phyloP scores from a whole-genome alignment of 2,888 invertebrate genomes.

The Tyria jacobaeae region DNA sequence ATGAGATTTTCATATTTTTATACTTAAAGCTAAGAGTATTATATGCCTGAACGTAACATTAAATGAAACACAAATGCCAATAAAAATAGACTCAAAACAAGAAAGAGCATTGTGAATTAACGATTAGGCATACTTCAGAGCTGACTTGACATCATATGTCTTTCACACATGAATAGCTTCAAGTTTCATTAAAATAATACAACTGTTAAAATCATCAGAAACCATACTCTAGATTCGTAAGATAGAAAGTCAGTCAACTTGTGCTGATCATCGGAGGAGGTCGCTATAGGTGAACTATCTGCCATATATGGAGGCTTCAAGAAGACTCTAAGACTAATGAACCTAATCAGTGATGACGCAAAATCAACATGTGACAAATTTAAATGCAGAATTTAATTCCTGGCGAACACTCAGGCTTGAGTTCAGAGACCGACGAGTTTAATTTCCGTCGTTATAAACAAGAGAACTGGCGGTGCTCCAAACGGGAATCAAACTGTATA shows the following conservation, averaged over 20 bases:
- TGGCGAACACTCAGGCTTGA: constrained; percentile 52
- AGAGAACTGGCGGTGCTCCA: constrained; percentile 59
- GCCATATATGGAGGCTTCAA: constrained; percentile 4
- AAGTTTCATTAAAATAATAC: no score
- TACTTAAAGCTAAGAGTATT: no score
- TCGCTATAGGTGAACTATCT: background rate
- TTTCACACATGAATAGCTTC: no score
- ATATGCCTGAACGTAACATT: no score
- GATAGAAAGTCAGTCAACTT: no score
- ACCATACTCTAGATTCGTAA: background rate
- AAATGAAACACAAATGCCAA: background rate
- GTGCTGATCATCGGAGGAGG: no score
- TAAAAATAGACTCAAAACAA: background rate
- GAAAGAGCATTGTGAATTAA: background rate
- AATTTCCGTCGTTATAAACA: constrained; percentile 57
- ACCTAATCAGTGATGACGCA: constrained; percentile 46
- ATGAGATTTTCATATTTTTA: background rate
- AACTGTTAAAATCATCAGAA: background rate
- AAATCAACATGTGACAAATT: constrained; percentile 45
- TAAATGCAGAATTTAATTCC: constrained; percentile 56
- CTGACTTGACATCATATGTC: no score
- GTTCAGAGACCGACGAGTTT: constrained; percentile 62
- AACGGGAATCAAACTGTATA: constrained; percentile 57
- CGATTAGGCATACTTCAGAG: no score
- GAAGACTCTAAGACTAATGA: constrained; percentile 51